Base-by-base conservation (phyloP, 2,797 vertebrate species). In the Thaleichthys pacificus region DNA sequence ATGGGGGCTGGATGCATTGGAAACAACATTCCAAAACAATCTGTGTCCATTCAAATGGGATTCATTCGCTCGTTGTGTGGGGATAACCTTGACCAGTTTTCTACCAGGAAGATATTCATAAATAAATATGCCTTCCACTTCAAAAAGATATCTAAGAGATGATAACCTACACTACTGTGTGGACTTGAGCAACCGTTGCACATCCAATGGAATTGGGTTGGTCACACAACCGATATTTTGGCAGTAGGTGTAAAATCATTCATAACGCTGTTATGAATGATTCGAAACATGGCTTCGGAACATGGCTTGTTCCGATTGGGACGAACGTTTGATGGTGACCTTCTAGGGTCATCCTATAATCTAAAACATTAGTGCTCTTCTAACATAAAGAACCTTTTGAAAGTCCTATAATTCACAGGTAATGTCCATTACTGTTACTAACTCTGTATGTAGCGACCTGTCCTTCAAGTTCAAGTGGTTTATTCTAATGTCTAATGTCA, bases 1-100 rank as follows among this genome's bases (percentile, higher is more conserved):
- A 42, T 4, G 61, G 70, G 61, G 61, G 15, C 56, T 47, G 3
- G 42, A 47, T 47, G 42, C 42, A 47, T 12, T 47, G 42, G 82
- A 84, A 81, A 73, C 71, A 85, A 79, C 86, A 88, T 89, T 87
- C 86, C 83, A 84, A 85, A 89, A 80, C 75, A 86, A 76, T 87
- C 78, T 74, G 80, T 88, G 87, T 90, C 87, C 61, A 91, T 87
- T 85, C 89, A 91, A 90, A 88, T 90, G 88, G 89, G 86, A 90
- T 89, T 88, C 86, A 84, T 81, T 85, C 81, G 77, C 84, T 89
- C 69, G 77, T 83, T 85, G 80, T 84, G 71, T 3, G 77, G 66
- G 74, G 82, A 83, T 71, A 79, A 73, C 74, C 54, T 79, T 68
- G 60, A 82, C 77, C 78, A 72, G 73, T 69, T 74, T 42, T 28